Conservation (phyloP, 2,797 vertebrate species). For the Cottoperca gobio region DNA sequence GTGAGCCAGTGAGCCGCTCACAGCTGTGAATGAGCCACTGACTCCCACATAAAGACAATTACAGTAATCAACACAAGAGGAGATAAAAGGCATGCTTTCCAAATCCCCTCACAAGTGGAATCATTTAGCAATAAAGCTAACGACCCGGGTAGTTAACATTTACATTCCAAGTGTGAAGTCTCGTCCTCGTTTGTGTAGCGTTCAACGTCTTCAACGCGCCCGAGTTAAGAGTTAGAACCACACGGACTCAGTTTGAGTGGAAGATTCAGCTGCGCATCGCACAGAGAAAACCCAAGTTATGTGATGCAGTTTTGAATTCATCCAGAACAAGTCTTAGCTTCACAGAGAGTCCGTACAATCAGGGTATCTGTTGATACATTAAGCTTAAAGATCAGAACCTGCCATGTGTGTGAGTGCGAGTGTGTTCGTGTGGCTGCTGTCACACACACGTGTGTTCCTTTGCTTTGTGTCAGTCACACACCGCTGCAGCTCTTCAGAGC, state of each 20-base stretch:
- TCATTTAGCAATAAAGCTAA: conserved; percentile 2
- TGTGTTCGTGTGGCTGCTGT: no score
- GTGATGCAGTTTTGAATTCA: not conserved
- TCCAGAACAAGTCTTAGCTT: not conserved
- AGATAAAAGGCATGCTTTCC: not conserved
- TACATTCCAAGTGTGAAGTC: not conserved
- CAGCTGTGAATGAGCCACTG: no score
- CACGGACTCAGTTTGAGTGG: not conserved
- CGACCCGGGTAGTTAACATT: not conserved
- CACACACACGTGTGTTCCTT: no score
- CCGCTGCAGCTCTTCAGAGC: no score
- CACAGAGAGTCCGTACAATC: not conserved
- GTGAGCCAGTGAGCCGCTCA: not conserved
- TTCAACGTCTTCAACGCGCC: not conserved
- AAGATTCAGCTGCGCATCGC: not conserved
- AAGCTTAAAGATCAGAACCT: no score
- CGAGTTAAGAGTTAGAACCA: not conserved
- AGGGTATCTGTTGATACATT: not conserved
- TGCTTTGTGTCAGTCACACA: no score
- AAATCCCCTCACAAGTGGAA: not conserved
- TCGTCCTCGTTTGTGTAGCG: not conserved
- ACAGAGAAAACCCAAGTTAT: no score
- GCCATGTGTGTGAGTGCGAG: no score
- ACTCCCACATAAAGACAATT: conserved; percentile 21
- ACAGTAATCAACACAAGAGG: conserved; percentile 15